phyloP scores from a whole-genome alignment of 2,888 invertebrate species.

The Dione vanillae region DNA sequence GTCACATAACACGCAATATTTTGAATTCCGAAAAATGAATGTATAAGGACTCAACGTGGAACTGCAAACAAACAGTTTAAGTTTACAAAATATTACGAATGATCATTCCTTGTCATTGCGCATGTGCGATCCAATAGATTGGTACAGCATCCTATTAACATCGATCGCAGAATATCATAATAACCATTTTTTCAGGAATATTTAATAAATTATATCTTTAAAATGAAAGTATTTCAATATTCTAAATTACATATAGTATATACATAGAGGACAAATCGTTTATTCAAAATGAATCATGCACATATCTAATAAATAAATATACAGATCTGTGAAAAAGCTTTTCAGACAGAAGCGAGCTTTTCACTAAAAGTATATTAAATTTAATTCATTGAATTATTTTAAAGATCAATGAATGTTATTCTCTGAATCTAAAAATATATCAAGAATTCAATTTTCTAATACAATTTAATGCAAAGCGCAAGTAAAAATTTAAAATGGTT shows the following conservation, averaged over 20 bases:
- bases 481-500: constrained; percentile 50
- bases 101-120: constrained; percentile 13
- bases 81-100: too few species aligned
- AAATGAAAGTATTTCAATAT: too few species aligned
- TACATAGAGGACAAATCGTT: neutral
- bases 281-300: neutral
- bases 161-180: constrained; percentile 22
- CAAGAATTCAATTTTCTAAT: neutral
- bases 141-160: constrained; percentile 27
- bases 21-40: too few species aligned
- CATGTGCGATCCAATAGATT: constrained; percentile 25
- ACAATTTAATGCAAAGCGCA: constrained; percentile 3
- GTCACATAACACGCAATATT: too few species aligned
- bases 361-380: neutral
- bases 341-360: neutral
- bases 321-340: neutral
- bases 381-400: neutral
- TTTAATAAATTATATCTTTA: too few species aligned
- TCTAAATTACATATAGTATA: neutral
- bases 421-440: neutral
- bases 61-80: too few species aligned
- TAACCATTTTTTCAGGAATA: neutral
- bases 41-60: too few species aligned
- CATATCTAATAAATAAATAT: neutral
- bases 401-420: neutral